These are phyloP conservation scores for Coelopa frigida DNA, from an alignment of 1,140 invertebrate genomes.

Conservation along the genomic window DNA sequence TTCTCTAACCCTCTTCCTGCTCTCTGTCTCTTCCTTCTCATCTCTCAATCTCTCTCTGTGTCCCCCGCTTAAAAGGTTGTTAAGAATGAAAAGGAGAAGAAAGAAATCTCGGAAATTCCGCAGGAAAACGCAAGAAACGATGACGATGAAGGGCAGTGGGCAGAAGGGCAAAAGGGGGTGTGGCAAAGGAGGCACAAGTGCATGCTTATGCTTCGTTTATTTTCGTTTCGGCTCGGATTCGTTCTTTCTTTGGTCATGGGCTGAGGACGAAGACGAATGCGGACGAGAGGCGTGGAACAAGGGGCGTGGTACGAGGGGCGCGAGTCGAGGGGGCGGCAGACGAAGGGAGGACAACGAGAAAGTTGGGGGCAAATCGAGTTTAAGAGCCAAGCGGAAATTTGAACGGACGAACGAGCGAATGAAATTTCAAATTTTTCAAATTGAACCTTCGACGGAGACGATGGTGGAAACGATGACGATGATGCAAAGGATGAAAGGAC, in stretches of 20 bases:
- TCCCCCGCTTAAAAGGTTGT: not conserved
- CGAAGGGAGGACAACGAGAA: too few relatives aligned
- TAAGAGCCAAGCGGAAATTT: constrained; percentile 38
- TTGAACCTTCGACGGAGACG: constrained; percentile 29
- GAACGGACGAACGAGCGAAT: constrained; percentile 43
- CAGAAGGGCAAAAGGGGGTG: too few relatives aligned
- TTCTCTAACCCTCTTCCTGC: constrained; percentile 34
- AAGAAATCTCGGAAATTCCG: not conserved
- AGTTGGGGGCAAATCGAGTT: too few relatives aligned
- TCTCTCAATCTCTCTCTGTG: not conserved
- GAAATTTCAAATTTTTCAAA: constrained; percentile 44
- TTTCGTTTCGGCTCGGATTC: too few relatives aligned
- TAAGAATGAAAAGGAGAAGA: constrained; percentile 2
- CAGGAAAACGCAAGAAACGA: not conserved
- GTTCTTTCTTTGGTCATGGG: too few relatives aligned
- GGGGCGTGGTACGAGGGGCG: too few relatives aligned
- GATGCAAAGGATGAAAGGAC: not conserved
- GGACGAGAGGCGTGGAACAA: too few relatives aligned
- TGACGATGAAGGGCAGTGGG: not conserved
- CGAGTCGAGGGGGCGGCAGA: too few relatives aligned
- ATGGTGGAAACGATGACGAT: not conserved
- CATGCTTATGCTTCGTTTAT: too few relatives aligned
- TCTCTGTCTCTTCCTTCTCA: not conserved
- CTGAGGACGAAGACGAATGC: too few relatives aligned
- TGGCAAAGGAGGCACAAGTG: too few relatives aligned